Percentiles rank a stretch among this genome's conserved stretches.
phyloP scores from a whole-genome alignment of 2,797 vertebrate species.

The Rhinoraja longicauda region DNA sequence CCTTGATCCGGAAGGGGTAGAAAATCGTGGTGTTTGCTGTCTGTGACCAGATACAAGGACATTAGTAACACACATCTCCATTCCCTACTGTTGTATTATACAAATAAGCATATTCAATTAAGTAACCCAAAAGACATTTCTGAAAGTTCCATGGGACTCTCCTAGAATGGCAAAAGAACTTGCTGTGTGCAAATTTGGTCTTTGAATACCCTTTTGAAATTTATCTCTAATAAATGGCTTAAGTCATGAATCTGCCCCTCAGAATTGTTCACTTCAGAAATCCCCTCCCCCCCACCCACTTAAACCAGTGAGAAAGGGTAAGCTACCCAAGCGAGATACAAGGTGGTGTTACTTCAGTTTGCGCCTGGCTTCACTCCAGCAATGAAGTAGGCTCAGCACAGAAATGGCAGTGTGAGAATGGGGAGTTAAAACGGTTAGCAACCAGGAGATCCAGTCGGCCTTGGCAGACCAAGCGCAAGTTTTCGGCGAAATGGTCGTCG shows the following conservation, averaged over 20 bases:
- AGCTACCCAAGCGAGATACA: too few relatives aligned
- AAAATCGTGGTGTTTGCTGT: slow-evolving; percentile 42
- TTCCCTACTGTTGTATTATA: background rate
- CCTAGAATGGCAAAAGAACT: background rate
- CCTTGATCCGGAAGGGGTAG: slow-evolving; percentile 43
- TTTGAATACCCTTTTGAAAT: background rate
- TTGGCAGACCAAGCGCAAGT: too few relatives aligned
- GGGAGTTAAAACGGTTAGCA: too few relatives aligned
- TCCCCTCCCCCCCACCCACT: background rate
- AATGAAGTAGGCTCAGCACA: too few relatives aligned
- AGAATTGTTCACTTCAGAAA: background rate
- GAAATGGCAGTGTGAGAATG: too few relatives aligned
- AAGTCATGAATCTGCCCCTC: background rate
- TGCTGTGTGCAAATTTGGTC: background rate
- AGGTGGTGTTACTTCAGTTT: too few relatives aligned
- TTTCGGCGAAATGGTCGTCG: too few relatives aligned
- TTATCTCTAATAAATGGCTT: background rate
- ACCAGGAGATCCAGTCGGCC: too few relatives aligned
- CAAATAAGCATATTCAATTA: background rate
- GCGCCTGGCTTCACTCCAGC: too few relatives aligned
- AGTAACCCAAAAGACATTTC: background rate
- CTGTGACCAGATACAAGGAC: slow-evolving; percentile 47
- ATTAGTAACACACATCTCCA: background rate
- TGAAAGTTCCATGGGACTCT: background rate
- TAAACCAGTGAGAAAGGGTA: background rate